Evolutionary conservation across 2,113 vertebrate genomes (phyloP), one percentile per base, ranked within the genome.

Genomic region (Oxygymnocypris stewartii): DNA sequence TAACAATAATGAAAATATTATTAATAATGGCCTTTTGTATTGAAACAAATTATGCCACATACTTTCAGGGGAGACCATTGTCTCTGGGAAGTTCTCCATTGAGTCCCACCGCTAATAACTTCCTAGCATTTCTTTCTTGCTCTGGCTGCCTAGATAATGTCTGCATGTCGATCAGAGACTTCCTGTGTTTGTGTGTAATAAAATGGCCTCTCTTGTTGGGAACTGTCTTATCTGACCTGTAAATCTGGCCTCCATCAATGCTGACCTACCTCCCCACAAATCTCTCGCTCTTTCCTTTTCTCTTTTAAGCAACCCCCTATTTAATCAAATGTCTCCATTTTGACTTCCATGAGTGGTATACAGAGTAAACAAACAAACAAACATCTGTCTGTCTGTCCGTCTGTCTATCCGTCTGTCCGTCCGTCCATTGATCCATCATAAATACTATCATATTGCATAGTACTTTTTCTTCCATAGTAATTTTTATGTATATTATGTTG

Each of bases 171-270:
- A 95, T 96, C 97, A 96, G 96, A 94, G 95, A 95, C 96, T 97
- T 99, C 98, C 98, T 98, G 97, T 96, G 93, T 99, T 99, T 99
- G 97, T 99, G 95, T 96, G 93, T 92, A 93, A 93, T 93, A 97
- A 96, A 97, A 97, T 97, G 94, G 96, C 87, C 92, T 93, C 94
- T 96, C 95, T 95, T 93, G 91, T 93, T 92, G 91, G 93, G 94
- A 94, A 94, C 88, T 13, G 91, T 93, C 94, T 95, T 94, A 95
- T 95, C 95, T 94, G 92, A 93, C 91, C 91, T 94, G 92, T 89
- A 93, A 94, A 95, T 95, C 94, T 94, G 92, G 93, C 92, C 93
- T 92, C 92, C 92, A 92, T 94, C 93, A 94, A 94, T 91, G 89
- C 90, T 91, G 87, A 93, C 91, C 91, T 89, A 91, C 83, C 85